These are phyloP conservation scores for Archips crataeganus DNA, from an alignment of 2,888 invertebrate genomes.

Conservation along the genomic window DNA sequence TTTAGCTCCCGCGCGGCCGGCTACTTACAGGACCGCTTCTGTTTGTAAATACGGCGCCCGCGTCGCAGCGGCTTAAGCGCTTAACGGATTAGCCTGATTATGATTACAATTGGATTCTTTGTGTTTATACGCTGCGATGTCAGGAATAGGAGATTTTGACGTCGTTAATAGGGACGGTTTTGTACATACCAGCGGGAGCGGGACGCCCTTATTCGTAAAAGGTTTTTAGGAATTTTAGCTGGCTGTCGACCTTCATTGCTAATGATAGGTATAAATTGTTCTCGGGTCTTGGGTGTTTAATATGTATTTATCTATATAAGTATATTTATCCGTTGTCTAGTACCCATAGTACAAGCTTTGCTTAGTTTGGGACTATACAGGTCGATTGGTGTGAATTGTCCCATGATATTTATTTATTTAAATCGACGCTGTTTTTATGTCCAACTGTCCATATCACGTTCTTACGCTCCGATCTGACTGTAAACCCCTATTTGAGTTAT, in stretches of 20 bases:
- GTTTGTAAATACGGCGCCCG: slow-evolving; percentile 38
- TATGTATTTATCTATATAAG: too few relatives aligned
- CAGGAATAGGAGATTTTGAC: background rate
- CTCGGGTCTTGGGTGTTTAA: too few relatives aligned
- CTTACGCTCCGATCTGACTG: background rate
- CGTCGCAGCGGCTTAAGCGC: slow-evolving; percentile 5
- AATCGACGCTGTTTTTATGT: background rate
- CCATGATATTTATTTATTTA: too few relatives aligned
- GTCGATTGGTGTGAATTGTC: too few relatives aligned
- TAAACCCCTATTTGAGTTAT: background rate
- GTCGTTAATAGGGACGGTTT: background rate
- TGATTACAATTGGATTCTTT: slow-evolving; percentile 7
- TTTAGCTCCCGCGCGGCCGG: slow-evolving; percentile 29
- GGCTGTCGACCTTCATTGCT: background rate
- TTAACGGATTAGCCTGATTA: slow-evolving; percentile 4
- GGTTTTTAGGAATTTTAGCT: background rate
- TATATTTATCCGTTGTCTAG: too few relatives aligned
- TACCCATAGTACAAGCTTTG: too few relatives aligned
- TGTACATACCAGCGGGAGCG: too few relatives aligned
- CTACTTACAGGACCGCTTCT: slow-evolving; percentile 18
- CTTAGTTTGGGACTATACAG: too few relatives aligned
- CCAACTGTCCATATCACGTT: too few relatives aligned
- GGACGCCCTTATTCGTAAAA: background rate
- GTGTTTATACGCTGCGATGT: background rate
- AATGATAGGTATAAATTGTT: too few relatives aligned